phyloP scores from a whole-genome alignment of 1,140 invertebrate genomes.

The Drosophila lacertosa region DNA sequence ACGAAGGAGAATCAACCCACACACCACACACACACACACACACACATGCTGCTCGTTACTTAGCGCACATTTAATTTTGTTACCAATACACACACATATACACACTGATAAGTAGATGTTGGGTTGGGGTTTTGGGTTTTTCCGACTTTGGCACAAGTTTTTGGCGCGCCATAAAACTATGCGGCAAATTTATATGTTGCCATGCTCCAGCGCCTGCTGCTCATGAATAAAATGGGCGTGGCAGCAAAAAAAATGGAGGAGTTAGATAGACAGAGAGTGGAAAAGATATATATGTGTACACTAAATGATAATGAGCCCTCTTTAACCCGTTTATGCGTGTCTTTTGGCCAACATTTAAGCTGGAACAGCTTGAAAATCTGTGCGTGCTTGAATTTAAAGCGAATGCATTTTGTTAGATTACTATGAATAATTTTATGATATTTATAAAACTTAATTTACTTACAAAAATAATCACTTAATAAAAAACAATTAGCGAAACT shows the following conservation, averaged over 20 bases:
- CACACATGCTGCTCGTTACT: slow-evolving; percentile 60
- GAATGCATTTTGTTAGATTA: slow-evolving; percentile 10
- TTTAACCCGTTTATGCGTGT: slow-evolving; percentile 6
- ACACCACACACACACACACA: neutral
- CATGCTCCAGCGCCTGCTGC: slow-evolving; percentile 44
- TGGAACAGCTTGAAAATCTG: neutral
- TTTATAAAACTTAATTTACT: too few species aligned
- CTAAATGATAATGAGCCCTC: slow-evolving; percentile 32
- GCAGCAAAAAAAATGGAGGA: neutral
- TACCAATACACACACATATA: slow-evolving; percentile 51
- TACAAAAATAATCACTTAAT: neutral
- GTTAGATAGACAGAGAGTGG: neutral
- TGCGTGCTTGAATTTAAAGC: neutral
- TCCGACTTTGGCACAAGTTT: slow-evolving; percentile 48
- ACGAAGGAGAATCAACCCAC: neutral
- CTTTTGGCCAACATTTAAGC: neutral
- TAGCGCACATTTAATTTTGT: slow-evolving; percentile 81
- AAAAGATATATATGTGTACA: neutral
- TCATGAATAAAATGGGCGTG: slow-evolving; percentile 40
- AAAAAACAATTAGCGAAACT: too few species aligned
- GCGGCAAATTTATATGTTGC: slow-evolving; percentile 77
- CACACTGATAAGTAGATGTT: slow-evolving; percentile 9
- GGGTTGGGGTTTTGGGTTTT: slow-evolving; percentile 8
- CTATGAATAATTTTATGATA: too few species aligned
- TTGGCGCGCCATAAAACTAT: slow-evolving; percentile 72